Evolutionary conservation across 2,888 invertebrate species (phyloP).

Genomic region (Latrodectus elegans): DNA sequence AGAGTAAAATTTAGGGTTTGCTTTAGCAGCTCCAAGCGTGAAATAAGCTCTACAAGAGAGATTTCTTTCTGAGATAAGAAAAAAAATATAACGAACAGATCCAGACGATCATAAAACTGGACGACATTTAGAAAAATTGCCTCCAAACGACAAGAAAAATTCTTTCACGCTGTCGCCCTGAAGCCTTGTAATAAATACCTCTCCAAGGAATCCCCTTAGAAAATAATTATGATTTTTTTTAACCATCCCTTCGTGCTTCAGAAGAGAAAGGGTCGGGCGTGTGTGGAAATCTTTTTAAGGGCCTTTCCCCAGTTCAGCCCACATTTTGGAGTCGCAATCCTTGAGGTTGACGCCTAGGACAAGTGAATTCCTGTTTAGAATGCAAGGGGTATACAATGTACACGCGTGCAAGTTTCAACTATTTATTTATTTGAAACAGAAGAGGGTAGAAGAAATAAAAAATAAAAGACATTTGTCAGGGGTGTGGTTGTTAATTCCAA

Average conservation of each 20-base stretch:
- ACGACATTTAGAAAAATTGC: slow-evolving; percentile 3
- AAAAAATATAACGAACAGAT: neutral
- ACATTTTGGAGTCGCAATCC: slow-evolving; percentile 32
- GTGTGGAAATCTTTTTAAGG: slow-evolving; percentile 22
- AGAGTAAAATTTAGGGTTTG: too few species aligned
- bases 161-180: slow-evolving; percentile 29
- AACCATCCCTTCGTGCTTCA: neutral
- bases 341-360: slow-evolving; percentile 56
- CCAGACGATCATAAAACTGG: neutral
- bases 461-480: neutral
- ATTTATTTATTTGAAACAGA: neutral
- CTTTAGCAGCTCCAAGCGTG: too few species aligned
- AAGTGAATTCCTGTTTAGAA: slow-evolving; percentile 38
- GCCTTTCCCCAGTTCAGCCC: slow-evolving; percentile 61
- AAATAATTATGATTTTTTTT: slow-evolving; percentile 11
- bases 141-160: slow-evolving; percentile 12
- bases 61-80: too few species aligned
- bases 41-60: too few species aligned
- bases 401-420: neutral
- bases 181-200: slow-evolving; percentile 26
- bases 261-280: slow-evolving; percentile 35
- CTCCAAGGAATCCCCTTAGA: neutral
- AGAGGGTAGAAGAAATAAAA: neutral
- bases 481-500: slow-evolving; percentile 2
- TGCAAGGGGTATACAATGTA: slow-evolving; percentile 7